phyloP scores from a whole-genome alignment of 2,113 vertebrate species.

The Nestor notabilis region DNA sequence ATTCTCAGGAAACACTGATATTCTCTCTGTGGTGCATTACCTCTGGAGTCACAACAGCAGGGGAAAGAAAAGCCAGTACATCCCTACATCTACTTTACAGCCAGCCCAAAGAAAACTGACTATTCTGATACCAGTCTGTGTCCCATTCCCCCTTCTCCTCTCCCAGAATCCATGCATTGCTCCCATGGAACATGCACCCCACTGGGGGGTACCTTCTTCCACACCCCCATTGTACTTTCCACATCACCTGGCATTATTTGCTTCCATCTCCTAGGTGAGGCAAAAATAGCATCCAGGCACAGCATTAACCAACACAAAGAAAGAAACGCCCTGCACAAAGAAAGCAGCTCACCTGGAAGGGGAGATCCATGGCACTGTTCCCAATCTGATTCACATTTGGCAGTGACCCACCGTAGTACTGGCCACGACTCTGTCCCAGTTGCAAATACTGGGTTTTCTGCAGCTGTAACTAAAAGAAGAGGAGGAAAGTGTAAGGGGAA shows the following conservation, averaged over 20 bases:
- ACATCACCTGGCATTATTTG: not conserved
- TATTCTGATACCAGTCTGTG: not conserved
- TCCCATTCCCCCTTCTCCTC: not conserved
- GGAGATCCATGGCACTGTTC: constrained; percentile 93
- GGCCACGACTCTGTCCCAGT: constrained; percentile 96
- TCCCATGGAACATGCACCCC: not conserved
- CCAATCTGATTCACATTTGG: constrained; percentile 99
- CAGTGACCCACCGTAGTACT: constrained; percentile 97
- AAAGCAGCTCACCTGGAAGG: constrained; percentile 92
- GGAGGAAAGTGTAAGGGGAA: not conserved
- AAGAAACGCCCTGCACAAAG: not conserved
- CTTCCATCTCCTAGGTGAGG: not conserved
- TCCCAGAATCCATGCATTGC: not conserved
- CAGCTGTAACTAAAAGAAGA: constrained; percentile 91
- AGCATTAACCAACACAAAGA: not conserved
- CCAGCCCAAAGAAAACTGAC: not conserved
- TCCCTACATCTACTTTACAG: not conserved
- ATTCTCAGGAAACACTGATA: not conserved
- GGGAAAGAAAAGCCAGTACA: not conserved
- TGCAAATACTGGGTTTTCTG: constrained; percentile 99
- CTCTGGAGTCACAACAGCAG: not conserved
- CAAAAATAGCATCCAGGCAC: not conserved
- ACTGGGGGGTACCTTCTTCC: not conserved
- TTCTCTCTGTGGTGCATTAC: not conserved
- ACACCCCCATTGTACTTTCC: not conserved